Conservation (phyloP, 2,113 vertebrate species). For the Cryptomyrus ogoouensis region DNA sequence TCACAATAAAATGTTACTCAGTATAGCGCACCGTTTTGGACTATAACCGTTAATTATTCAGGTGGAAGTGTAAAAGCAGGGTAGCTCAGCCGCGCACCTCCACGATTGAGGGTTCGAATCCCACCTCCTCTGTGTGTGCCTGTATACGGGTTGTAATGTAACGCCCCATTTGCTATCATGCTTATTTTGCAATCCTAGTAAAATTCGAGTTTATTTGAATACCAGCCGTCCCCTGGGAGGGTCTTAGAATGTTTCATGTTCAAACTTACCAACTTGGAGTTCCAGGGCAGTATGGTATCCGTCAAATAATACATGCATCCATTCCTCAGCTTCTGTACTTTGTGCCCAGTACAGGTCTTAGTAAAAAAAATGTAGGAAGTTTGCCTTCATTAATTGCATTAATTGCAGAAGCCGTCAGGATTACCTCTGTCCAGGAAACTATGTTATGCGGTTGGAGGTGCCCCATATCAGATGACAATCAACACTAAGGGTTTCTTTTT, state of each 20-base stretch:
- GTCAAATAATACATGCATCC: not conserved
- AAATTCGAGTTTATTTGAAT: not conserved
- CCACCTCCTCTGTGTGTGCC: not conserved
- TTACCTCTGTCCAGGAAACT: constrained; percentile 45
- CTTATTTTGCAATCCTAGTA: not conserved
- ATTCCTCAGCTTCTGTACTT: not conserved
- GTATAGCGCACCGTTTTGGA: not conserved
- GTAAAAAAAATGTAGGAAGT: not conserved
- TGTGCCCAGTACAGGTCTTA: not conserved
- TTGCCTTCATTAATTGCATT: not conserved
- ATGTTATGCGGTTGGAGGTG: constrained; percentile 50
- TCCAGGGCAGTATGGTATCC: not conserved
- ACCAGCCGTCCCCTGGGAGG: not conserved
- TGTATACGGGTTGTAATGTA: not conserved
- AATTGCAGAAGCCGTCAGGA: constrained; percentile 25
- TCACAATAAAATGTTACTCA: not conserved
- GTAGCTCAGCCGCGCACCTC: not conserved
- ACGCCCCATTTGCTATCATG: not conserved
- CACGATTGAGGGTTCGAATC: not conserved
- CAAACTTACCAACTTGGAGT: not conserved
- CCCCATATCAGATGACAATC: constrained; percentile 51
- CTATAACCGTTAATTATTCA: not conserved
- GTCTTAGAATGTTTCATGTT: not conserved
- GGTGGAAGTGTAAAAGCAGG: not conserved
- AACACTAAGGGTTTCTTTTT: constrained; percentile 47